A percentile compares a stretch with the other conserved stretches of the same genome.
phyloP scores from a whole-genome alignment of 2,113 vertebrate species.

The Megaceryle torquata region DNA sequence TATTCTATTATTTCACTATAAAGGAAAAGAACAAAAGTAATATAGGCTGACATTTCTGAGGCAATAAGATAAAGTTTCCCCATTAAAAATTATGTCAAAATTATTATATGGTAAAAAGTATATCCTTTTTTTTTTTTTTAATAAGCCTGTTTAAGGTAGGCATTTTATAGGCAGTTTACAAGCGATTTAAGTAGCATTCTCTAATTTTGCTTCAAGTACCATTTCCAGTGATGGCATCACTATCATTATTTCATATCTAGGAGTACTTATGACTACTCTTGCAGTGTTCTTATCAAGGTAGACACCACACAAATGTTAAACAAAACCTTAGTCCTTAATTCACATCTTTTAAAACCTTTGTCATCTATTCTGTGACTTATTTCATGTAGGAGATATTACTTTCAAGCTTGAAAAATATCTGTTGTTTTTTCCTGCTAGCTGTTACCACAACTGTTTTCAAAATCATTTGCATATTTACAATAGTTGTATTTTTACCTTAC shows the following conservation, averaged over 20 bases:
- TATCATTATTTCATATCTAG: background rate
- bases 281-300: too few species aligned
- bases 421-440: background rate
- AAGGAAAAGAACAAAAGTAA: background rate
- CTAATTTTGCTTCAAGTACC: background rate
- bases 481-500: background rate
- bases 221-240: background rate
- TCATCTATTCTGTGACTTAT: background rate
- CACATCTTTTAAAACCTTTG: background rate
- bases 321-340: background rate
- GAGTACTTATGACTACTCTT: background rate
- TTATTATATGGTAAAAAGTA: background rate
- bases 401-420: background rate
- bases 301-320: background rate
- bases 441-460: background rate
- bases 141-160: background rate
- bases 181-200: background rate
- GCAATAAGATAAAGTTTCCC: background rate
- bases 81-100: background rate
- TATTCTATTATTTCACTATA: background rate
- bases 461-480: background rate
- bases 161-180: background rate
- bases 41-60: background rate
- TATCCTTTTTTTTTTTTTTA: too few species aligned
- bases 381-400: background rate